Percentiles rank a stretch among this genome's conserved stretches.
Evolutionary conservation across 2,888 invertebrate genomes (phyloP).

Genomic region (Oscheius myriophilus): DNA sequence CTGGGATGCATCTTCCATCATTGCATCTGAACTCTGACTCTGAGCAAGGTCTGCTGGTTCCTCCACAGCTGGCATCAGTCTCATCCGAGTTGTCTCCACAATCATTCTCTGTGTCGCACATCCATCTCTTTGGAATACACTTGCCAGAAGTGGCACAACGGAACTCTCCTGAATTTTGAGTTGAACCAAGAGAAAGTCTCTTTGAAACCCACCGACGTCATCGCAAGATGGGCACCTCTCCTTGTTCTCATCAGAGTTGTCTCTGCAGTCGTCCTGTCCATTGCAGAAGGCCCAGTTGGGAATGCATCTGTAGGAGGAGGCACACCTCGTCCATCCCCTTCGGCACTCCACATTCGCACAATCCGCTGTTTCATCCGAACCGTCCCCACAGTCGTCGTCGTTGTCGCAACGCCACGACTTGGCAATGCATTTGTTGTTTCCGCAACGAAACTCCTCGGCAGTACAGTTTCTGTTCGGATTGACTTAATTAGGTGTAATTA

Average conservation of each 20-base stretch:
- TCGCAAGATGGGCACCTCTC: conserved; percentile 80
- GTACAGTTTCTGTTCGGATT: conserved; percentile 79
- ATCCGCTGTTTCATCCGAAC: conserved; percentile 91
- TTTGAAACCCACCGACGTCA: conserved; percentile 87
- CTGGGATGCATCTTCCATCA: conserved; percentile 89
- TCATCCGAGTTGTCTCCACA: conserved; percentile 89
- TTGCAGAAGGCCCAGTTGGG: conserved; percentile 98
- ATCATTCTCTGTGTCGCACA: conserved; percentile 80
- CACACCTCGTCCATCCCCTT: conserved; percentile 78
- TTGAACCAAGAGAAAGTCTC: conserved; percentile 71
- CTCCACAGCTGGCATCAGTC: conserved; percentile 73
- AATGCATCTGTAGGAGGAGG: conserved; percentile 81
- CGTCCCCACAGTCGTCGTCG: conserved; percentile 95
- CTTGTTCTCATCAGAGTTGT: conserved; percentile 85
- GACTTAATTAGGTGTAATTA: conserved; percentile 31
- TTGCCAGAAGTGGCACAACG: conserved; percentile 77
- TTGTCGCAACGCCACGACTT: conserved; percentile 78
- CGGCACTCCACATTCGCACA: conserved; percentile 93
- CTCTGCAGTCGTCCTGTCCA: conserved; percentile 88
- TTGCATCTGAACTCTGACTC: conserved; percentile 71
- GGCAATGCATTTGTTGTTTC: conserved; percentile 90
- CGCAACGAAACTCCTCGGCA: conserved; percentile 90
- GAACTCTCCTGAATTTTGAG: conserved; percentile 79
- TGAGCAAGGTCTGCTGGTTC: conserved; percentile 76
- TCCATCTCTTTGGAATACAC: conserved; percentile 81